phyloP scores from a whole-genome alignment of 2,113 vertebrate species.

The Siniperca chuatsi region DNA sequence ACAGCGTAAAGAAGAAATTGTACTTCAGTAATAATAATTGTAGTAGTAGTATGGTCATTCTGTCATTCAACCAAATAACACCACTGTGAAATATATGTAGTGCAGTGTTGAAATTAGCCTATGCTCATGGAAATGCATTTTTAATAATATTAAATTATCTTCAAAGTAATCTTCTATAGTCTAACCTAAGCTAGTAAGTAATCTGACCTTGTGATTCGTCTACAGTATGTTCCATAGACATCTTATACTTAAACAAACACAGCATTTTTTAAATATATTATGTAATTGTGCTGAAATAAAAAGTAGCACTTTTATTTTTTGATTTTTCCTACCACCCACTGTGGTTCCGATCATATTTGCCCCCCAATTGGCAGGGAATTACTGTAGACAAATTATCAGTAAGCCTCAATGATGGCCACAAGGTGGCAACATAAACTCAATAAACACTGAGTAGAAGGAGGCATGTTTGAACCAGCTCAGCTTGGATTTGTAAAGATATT shows the following conservation, averaged over 20 bases:
- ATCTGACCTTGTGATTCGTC: neutral
- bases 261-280: neutral
- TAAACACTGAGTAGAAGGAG: constrained; percentile 27
- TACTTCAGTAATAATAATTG: neutral
- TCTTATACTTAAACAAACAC: neutral
- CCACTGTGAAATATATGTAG: neutral
- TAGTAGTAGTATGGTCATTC: neutral
- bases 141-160: neutral
- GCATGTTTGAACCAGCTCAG: neutral
- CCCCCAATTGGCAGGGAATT: neutral
- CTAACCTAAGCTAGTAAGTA: neutral
- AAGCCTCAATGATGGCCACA: constrained; percentile 55
- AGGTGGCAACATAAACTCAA: constrained; percentile 74
- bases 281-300: neutral
- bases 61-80: neutral
- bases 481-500: neutral
- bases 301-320: neutral
- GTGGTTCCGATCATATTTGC: neutral
- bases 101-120: neutral
- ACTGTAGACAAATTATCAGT: neutral
- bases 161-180: neutral
- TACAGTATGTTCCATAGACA: neutral
- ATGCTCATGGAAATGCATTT: neutral
- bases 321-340: neutral
- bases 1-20: neutral